Evolutionary conservation across 2,113 vertebrate genomes (phyloP).

Genomic region (Microtus richardsoni): DNA sequence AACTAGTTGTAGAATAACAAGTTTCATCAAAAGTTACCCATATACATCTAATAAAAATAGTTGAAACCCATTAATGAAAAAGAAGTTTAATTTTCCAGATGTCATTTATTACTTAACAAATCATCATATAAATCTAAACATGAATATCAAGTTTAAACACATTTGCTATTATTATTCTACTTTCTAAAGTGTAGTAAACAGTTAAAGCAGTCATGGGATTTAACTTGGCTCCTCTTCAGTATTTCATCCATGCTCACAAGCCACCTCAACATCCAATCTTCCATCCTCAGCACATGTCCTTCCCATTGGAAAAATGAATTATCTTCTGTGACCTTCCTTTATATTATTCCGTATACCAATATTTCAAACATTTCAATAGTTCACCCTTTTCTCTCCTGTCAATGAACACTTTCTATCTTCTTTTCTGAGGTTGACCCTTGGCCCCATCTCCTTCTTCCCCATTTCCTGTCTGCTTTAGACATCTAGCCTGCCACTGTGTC

Average conservation of each 20-base stretch:
- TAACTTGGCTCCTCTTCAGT: neutral
- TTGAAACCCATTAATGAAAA: constrained; percentile 28
- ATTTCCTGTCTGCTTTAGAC: neutral
- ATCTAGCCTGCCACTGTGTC: neutral
- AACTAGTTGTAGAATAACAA: constrained; percentile 7
- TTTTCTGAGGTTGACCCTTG: neutral
- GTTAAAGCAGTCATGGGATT: neutral
- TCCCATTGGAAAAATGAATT: neutral
- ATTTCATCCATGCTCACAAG: neutral
- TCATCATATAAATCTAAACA: neutral
- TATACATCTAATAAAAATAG: constrained; percentile 33
- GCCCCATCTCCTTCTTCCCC: neutral
- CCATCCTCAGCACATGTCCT: neutral
- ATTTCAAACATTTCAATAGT: neutral
- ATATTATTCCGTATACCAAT: neutral
- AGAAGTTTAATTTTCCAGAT: neutral
- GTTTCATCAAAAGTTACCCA: constrained; percentile 20
- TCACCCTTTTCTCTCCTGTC: neutral
- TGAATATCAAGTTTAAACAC: neutral
- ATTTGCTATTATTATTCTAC: neutral
- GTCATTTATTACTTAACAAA: constrained; percentile 26
- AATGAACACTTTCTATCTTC: neutral
- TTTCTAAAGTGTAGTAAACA: neutral
- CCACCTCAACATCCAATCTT: neutral
- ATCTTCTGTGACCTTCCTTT: neutral